Base-by-base conservation (phyloP, 2,797 vertebrate species). In the Neomorphus geoffroyi region DNA sequence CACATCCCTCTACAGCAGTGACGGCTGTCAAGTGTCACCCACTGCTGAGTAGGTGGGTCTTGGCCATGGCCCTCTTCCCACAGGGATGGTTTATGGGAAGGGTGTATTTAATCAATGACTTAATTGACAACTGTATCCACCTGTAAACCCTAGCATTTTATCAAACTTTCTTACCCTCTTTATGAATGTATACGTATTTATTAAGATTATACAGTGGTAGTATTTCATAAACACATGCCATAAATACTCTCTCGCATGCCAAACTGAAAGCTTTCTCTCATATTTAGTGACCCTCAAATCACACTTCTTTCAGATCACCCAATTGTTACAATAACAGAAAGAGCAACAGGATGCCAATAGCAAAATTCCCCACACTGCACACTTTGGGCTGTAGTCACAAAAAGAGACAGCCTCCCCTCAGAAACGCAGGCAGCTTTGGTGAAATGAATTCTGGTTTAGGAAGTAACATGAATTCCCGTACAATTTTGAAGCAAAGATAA, bases 321-420 rank as follows among this genome's bases (percentile, higher is more conserved):
- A 90, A 88, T 93, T 94, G 94, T 88, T 93, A 90, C 58, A 88
- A 75, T 67, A 94, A 80, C 67, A 93, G 89, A 81, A 95, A 87
- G 92, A 93, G 89, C 72, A 96, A 91, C 30, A 51, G 75, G 62
- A 90, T 83, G 32, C 50, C 92, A 87, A 86, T 12, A 67, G 65
- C 51, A 85, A 50, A 85, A 89, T 66, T 83, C 11, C 41, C 11
- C 15, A 17, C 65, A 39, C 48, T 1, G 3, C 46, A 64, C 48
- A 16, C 23, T 89, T 73, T 7, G 54, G 41, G 51, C 18, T 80
- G 7, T 24, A 37, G 56, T 88, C 83, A 66, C 56, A 65, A 75
- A 57, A 83, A 71, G 39, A 43, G 61, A 60, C 56, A 72, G 37
- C 28, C 16, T 82, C n/a, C 23, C 15, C 7, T 43, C 78, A 82